phyloP scores from a whole-genome alignment of 2,113 vertebrate species.

The Neotoma lepida region DNA sequence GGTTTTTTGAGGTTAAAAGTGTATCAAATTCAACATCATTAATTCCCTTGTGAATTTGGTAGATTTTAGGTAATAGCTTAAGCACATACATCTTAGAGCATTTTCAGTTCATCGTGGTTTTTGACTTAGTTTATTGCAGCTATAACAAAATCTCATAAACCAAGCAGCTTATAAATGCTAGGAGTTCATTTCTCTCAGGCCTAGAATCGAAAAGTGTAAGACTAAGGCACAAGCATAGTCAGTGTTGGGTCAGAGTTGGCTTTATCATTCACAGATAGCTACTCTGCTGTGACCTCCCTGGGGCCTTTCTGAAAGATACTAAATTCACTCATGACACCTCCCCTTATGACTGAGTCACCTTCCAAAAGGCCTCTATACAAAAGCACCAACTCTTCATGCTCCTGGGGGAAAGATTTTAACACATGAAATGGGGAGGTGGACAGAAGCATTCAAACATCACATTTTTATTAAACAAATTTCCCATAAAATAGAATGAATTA shows the following conservation, averaged over 20 bases:
- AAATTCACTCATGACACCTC: not conserved
- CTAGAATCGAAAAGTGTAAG: not conserved
- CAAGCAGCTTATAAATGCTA: not conserved
- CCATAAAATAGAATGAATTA: not conserved
- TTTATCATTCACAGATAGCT: not conserved
- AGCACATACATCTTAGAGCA: not conserved
- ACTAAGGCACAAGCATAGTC: not conserved
- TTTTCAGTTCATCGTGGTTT: not conserved
- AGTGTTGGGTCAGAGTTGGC: no score
- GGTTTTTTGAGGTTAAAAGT: constrained; percentile 46
- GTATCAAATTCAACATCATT: not conserved
- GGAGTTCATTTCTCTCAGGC: not conserved
- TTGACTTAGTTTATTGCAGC: not conserved
- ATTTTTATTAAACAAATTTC: not conserved
- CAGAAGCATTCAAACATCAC: not conserved
- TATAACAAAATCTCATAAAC: not conserved
- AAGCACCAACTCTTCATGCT: not conserved
- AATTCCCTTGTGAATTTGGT: not conserved
- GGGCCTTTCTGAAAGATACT: not conserved
- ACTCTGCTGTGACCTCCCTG: not conserved
- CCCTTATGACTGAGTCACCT: not conserved
- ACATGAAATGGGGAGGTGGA: not conserved
- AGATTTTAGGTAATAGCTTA: constrained; percentile 8
- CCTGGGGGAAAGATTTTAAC: not conserved
- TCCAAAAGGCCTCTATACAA: not conserved